phyloP scores from a whole-genome alignment of 1,140 invertebrate species.

The Stratiolaelaps scimitus region DNA sequence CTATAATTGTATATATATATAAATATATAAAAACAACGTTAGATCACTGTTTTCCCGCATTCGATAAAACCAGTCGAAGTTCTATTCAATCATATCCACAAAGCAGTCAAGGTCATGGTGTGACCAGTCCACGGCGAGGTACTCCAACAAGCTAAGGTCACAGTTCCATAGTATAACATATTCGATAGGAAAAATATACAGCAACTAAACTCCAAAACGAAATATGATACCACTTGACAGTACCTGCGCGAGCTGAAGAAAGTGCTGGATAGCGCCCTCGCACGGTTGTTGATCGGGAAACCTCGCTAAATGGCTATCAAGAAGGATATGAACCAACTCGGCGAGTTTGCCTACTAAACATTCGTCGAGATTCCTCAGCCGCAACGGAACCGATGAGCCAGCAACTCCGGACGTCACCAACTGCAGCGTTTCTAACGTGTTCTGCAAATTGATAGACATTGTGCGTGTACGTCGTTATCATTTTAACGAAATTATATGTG shows the following conservation, averaged over 20 bases:
- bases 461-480: too few species aligned
- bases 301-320: constrained; percentile 24
- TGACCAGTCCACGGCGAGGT: too few species aligned
- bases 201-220: too few species aligned
- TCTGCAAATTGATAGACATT: not conserved
- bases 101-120: too few species aligned
- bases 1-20: not conserved
- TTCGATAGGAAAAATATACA: too few species aligned
- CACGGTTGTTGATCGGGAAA: constrained; percentile 5
- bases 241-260: constrained; percentile 15
- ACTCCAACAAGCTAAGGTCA: too few species aligned
- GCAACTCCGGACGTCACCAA: not conserved
- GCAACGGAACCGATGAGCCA: not conserved
- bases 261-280: constrained; percentile 8
- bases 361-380: not conserved
- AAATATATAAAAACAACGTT: too few species aligned
- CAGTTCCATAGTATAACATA: too few species aligned
- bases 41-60: too few species aligned
- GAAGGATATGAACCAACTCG: constrained; percentile 12
- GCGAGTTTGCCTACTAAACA: constrained; percentile 10
- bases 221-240: not conserved
- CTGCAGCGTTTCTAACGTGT: constrained; percentile 9
- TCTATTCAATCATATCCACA: too few species aligned
- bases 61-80: too few species aligned
- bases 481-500: too few species aligned